Evolutionary conservation across 2,797 vertebrate species (phyloP).

Genomic region (Anabas testudineus): DNA sequence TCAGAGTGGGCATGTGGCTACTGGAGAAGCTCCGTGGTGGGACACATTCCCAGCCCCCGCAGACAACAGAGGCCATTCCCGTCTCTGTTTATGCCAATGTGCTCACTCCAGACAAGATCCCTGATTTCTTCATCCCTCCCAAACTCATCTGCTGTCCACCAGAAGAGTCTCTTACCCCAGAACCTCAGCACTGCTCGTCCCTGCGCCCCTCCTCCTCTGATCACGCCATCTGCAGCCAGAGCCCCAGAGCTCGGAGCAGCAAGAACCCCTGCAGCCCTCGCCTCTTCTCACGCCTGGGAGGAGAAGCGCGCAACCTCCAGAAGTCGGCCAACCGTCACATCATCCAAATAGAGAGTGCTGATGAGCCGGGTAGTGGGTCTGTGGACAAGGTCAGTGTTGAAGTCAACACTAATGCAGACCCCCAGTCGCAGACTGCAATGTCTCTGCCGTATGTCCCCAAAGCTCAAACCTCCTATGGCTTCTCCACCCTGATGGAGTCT

Average conservation of each 20-base stretch:
- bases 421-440: conserved; percentile 94
- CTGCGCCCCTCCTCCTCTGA: conserved; percentile 87
- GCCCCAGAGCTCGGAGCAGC: conserved; percentile 77
- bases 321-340: conserved; percentile 92
- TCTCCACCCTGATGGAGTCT: conserved; percentile 93
- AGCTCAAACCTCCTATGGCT: conserved; percentile 96
- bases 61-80: conserved; percentile 78
- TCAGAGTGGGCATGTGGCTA: conserved; percentile 79
- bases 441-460: conserved; percentile 94
- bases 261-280: conserved; percentile 91
- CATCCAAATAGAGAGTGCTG: conserved; percentile 95
- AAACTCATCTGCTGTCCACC: conserved; percentile 90
- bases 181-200: conserved; percentile 71
- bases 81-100: conserved; percentile 92
- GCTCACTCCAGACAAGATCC: conserved; percentile 96
- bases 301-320: conserved; percentile 86
- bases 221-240: conserved; percentile 88
- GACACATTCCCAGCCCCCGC: conserved; percentile 61
- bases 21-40: conserved; percentile 80
- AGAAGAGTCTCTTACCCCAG: conserved; percentile 80
- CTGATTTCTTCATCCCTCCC: conserved; percentile 97
- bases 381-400: conserved; percentile 25
- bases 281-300: conserved; percentile 83
- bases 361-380: conserved; percentile 82
- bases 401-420: conserved; percentile 88